Conservation (phyloP, 2,113 vertebrate species). For the Notarius lentiginosus region DNA sequence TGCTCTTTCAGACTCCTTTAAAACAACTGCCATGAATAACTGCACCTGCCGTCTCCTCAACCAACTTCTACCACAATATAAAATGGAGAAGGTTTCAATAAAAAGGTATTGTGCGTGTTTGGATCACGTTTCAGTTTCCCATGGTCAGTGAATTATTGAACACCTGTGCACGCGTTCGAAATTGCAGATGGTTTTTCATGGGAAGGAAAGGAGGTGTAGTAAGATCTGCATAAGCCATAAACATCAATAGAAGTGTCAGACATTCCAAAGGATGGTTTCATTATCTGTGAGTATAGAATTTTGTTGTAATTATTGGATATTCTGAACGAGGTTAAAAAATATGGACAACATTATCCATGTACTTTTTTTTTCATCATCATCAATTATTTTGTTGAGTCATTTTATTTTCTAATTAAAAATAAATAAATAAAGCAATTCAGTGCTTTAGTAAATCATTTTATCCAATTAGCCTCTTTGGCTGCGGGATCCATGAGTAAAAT, state of each 20-base stretch:
- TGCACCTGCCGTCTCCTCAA: conserved; percentile 39
- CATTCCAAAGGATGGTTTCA: conserved; percentile 23
- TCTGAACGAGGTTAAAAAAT: neutral
- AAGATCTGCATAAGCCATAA: conserved; percentile 38
- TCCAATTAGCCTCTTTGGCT: conserved; percentile 51
- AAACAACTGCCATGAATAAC: conserved; percentile 42
- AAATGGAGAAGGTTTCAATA: conserved; percentile 45
- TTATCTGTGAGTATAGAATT: neutral
- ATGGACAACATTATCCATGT: no score
- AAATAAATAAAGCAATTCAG: conserved; percentile 1
- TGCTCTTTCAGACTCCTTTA: conserved; percentile 1
- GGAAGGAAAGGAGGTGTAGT: conserved; percentile 6
- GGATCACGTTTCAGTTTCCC: conserved; percentile 49
- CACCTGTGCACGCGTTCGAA: conserved; percentile 41
- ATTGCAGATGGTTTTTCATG: conserved; percentile 49
- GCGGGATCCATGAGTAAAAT: conserved; percentile 34
- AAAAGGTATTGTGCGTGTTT: conserved; percentile 50
- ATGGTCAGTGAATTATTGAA: conserved; percentile 57
- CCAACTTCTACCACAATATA: conserved; percentile 43
- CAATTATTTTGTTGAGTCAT: neutral
- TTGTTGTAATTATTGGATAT: conserved; percentile 10
- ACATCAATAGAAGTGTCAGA: conserved; percentile 26
- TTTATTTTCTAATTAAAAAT: conserved; percentile 9
- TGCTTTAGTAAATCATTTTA: conserved; percentile 37
- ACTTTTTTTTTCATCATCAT: neutral